Conservation (phyloP, 2,797 vertebrate genomes). For the Ceryle rudis region DNA sequence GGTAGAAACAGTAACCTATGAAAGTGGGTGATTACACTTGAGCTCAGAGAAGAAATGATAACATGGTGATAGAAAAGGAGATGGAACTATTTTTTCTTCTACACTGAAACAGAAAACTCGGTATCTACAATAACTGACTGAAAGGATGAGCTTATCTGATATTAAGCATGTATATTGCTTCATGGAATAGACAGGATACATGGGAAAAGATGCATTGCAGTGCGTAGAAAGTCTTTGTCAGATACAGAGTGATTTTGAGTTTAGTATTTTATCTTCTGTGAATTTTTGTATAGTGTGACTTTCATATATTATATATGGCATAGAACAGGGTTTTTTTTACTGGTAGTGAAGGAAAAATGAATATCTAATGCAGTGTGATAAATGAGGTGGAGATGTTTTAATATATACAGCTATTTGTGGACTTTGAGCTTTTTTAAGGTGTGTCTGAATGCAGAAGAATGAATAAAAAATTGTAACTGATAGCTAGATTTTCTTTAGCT, state of each 20-base stretch:
- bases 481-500: background rate
- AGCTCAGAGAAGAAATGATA: background rate
- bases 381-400: constrained; percentile 1
- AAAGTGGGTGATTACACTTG: constrained; percentile 30
- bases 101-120: constrained; percentile 19
- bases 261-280: constrained; percentile 29
- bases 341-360: constrained; percentile 18
- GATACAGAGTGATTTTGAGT: background rate
- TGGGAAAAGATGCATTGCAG: constrained; percentile 8
- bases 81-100: constrained; percentile 16
- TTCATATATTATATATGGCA: constrained; percentile 11
- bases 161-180: background rate
- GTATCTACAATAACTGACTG: background rate
- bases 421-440: background rate
- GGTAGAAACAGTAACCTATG: constrained; percentile 39
- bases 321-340: background rate
- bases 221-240: constrained; percentile 26
- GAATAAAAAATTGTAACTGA: background rate
- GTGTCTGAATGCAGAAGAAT: background rate
- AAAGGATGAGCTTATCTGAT: constrained; percentile 40
- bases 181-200: background rate
- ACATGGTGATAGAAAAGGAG: constrained; percentile 9
- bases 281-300: constrained; percentile 16
- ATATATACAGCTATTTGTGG: constrained; percentile 6
- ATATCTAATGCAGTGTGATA: constrained; percentile 12